Base-by-base conservation (phyloP, 2,113 vertebrate genomes). In the Trachemys scripta region DNA sequence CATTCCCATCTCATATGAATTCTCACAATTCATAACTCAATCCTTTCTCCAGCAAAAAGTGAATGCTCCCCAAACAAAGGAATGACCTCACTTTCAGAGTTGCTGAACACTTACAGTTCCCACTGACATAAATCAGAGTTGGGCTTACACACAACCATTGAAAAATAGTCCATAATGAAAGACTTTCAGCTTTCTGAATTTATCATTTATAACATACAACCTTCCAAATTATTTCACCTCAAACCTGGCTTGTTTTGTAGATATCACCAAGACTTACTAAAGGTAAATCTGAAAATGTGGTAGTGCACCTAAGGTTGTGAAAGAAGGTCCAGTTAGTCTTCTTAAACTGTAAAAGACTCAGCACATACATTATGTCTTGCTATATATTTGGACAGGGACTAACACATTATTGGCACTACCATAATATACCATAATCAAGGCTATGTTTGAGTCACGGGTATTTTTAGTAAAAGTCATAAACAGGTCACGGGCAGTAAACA, bases 381-480 rank as follows among this genome's bases (percentile, higher is more conserved):
- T 31, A 59, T 25, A 25, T 31, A 13, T 59, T 31, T 59, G 93
- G 42, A 82, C 0, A 0, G 16, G 47, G 11, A 45, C 7, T 29
- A 53, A 59, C 1, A 4, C 62, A 72, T 88, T 12, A 17, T 0
- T 1, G 56, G 38, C 35, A 92, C 86, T 76, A 85, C 35, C 91
- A 8, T 47, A 80, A 91, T 8, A 87, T 54, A 54, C 19, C 6
- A 22, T 14, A 54, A 54, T 22, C 53, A 54, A 54, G 20, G 19
- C 53, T 54, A 22, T 54, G 53, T 54, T 53, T 53, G 20, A 53
- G 53, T 53, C 53, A 53, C 7, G 53, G 51, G 19, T 53, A 20
- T 53, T 53, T 53, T 53, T 53, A 53, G 51, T 53, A 53, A 20
- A 53, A 53, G 51, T 53, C 17, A 53, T 3, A 17, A 19, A 53